Base-by-base conservation (phyloP, 2,113 vertebrate genomes). In the Centropristis striata region DNA sequence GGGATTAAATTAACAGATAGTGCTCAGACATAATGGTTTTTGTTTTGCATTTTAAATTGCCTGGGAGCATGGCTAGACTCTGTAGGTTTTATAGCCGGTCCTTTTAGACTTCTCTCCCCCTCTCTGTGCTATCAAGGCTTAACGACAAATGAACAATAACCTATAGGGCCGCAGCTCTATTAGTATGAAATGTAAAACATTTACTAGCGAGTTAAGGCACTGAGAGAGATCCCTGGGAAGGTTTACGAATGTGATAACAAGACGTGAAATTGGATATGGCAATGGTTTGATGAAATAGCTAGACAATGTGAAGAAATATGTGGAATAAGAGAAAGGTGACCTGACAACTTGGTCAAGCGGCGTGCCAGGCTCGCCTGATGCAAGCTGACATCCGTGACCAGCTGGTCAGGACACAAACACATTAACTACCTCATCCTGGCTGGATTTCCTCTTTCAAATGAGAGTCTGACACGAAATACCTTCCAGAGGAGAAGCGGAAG, bases 1-100 rank as follows among this genome's bases (percentile, higher is more conserved):
- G 96, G 98, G 97, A 97, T 98, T 98, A 98, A 98, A 98, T 98
- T 98, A 98, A 98, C 98, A 99, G 97, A 98, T 99, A 98, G 97
- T 98, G 96, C 97, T 97, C 95, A 97, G 96, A 98, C 96, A 96
- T 98, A 97, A 97, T 98, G 97, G 96, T 97, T 97, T 97, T 97
- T 97, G 97, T 98, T 98, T 98, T 98, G 96, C 96, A 96, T 97
- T 96, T 96, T 96, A 97, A 97, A 97, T 98, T 98, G 96, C 96
- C 95, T 96, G 88, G 94, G 96, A 98, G 96, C 96, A 95, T 92
- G 93, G 95, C 95, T 97, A 95, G 96, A 96, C 86, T 95, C 95
- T 80, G 83, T 95, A 96, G 87, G 88, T 91, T 97, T 97, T 98
- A 97, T 97, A 96, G 96, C 95, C 90, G 94, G 93, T 95, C 95